Percentiles rank a stretch among this genome's conserved stretches.
These are phyloP conservation scores for Acropora tenuis DNA, from an alignment of 64 coral and sea anemone genomes.

Conservation along the genomic window DNA sequence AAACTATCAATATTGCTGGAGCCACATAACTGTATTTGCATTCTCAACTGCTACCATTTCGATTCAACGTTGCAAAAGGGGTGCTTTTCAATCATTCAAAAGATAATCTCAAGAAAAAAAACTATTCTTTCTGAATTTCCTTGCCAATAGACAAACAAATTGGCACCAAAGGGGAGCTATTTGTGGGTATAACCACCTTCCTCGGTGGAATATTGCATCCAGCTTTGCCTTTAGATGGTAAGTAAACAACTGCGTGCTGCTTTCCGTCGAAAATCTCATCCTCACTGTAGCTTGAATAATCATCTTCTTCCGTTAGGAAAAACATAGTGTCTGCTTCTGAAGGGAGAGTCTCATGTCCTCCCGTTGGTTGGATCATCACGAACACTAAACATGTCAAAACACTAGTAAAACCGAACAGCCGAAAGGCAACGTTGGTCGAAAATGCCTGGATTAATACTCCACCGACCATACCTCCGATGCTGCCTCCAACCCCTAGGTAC, in stretches of 20 bases:
- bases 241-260: slow-evolving; percentile 52
- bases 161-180: slow-evolving; percentile 81
- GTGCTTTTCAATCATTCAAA: neutral
- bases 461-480: slow-evolving; percentile 65
- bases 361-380: slow-evolving; percentile 70
- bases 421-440: slow-evolving; percentile 75
- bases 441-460: slow-evolving; percentile 74
- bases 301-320: slow-evolving; percentile 84
- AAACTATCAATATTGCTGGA: too few species aligned
- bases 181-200: slow-evolving; percentile 55
- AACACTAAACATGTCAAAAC: slow-evolving; percentile 74
- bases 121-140: neutral
- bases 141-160: slow-evolving; percentile 71
- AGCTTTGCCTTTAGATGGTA: slow-evolving; percentile 34
- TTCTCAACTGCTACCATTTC: too few species aligned
- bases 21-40: too few species aligned
- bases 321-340: slow-evolving; percentile 69
- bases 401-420: slow-evolving; percentile 67
- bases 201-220: slow-evolving; percentile 20
- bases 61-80: too few species aligned
- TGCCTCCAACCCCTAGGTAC: slow-evolving; percentile 81
- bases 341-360: slow-evolving; percentile 66
- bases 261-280: slow-evolving; percentile 74
- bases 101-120: neutral
- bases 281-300: slow-evolving; percentile 86